These are phyloP conservation scores for Catamblyrhynchus diadema DNA, from an alignment of 2,797 vertebrate species.

Conservation along the genomic window DNA sequence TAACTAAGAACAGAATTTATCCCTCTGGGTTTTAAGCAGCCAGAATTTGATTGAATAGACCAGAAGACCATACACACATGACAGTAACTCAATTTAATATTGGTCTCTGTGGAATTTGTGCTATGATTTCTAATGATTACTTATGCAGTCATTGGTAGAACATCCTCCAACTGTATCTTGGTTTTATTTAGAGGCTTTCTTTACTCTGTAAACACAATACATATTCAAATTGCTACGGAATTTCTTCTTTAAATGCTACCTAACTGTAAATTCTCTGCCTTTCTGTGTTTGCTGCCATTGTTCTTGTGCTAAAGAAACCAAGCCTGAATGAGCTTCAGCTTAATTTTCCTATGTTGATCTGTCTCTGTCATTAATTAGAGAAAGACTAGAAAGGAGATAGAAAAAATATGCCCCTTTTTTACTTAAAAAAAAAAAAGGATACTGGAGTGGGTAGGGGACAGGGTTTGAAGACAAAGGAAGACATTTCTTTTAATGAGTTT, in stretches of 20 bases:
- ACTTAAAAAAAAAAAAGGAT: background rate
- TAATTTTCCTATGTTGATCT: background rate
- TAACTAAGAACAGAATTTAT: constrained; percentile 21
- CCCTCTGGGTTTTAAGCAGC: background rate
- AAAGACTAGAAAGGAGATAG: background rate
- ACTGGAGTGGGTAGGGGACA: background rate
- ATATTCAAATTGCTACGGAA: background rate
- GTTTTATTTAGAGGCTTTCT: background rate
- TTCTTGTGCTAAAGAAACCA: background rate
- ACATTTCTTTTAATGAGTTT: background rate
- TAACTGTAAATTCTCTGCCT: background rate
- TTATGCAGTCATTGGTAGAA: background rate
- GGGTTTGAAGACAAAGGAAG: background rate
- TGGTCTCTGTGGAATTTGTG: constrained; percentile 12
- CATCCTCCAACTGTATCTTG: background rate
- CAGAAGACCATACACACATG: background rate
- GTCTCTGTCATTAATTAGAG: constrained; percentile 2
- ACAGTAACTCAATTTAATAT: constrained; percentile 23
- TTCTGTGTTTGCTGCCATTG: background rate
- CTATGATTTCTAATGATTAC: constrained; percentile 35
- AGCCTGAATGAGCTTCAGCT: background rate
- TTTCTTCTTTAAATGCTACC: background rate
- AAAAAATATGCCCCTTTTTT: background rate
- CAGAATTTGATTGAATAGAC: constrained; percentile 8
- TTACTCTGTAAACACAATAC: background rate